Base-by-base conservation (phyloP, 2,888 invertebrate species). In the Melipona beecheii region DNA sequence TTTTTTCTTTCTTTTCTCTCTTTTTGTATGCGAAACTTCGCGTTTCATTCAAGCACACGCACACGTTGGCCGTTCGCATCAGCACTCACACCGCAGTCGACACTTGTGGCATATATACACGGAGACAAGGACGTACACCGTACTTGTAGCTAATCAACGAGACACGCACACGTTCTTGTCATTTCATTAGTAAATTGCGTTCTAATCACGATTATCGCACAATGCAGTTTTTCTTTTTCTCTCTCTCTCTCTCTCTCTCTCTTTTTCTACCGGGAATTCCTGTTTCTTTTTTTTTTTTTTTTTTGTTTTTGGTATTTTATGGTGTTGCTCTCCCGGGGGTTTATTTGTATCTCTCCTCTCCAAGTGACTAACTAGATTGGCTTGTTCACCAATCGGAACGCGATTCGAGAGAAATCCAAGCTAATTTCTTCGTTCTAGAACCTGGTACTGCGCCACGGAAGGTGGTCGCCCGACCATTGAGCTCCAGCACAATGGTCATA, bases 391-490 rank as follows among this genome's bases (percentile, higher is more conserved):
- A 6, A 31, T n/a, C 64, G 6, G n/a, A 31, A 49, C 68, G 15
- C 54, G 17, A 62, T 70, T 75, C 79, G 66, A 54, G 19, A 24
- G n/a, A 50, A 70, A 69, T 69, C 65, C 36, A 66, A 69, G n/a
- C 9, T n/a, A n/a, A 17, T 79, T 11, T 85, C 68, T 85, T 50
- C 62, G 64, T 85, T 85, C 21, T 95, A 99, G 99, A 98, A 96
- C 99, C 99, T 85, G 99, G 99, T 92, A 98, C 98, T 92, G 98
- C 99, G 75, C 99, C 99, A 11, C 96, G 97, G 91, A 98, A 98
- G 95, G 98, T 99, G 62, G 97, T 98, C 95, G 99, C 98, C 75
- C 96, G 98, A 75, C 98, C 99, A 11, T 96, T 99, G 89, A 99
- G 98, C 94, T 98, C 98, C 75, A 98, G 98, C 94, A 99, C 99